Conservation (phyloP, 1,140 invertebrate genomes). For the Halyomorpha halys region DNA sequence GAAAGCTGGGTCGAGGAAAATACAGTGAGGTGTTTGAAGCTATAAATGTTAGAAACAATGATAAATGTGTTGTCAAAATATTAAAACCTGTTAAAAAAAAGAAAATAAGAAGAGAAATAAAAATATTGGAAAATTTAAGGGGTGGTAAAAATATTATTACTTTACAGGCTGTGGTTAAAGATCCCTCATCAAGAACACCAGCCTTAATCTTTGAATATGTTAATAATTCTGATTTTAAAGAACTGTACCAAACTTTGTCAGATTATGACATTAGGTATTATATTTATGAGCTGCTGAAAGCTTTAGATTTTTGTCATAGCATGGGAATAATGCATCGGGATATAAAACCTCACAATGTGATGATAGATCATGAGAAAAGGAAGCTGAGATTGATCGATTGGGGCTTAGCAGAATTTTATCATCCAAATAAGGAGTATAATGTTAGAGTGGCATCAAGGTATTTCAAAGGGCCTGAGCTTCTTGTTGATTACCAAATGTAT, state of each 20-base stretch:
- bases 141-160: slow-evolving; percentile 99
- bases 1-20: slow-evolving; percentile 97
- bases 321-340: slow-evolving; percentile 99
- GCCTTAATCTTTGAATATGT: slow-evolving; percentile 99
- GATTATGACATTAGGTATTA: slow-evolving; percentile 99
- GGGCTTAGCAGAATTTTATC: slow-evolving; percentile 99
- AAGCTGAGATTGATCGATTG: slow-evolving; percentile 98
- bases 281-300: slow-evolving; percentile 84
- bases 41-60: slow-evolving; percentile 96
- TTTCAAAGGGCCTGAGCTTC: slow-evolving; percentile 94
- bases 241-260: slow-evolving; percentile 97
- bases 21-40: slow-evolving; percentile 99
- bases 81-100: slow-evolving; percentile 99
- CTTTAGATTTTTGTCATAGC: slow-evolving; percentile 98
- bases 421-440: slow-evolving; percentile 99
- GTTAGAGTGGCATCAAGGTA: slow-evolving; percentile 96
- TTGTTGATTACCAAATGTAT: slow-evolving; percentile 98
- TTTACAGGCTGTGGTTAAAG: slow-evolving; percentile 96
- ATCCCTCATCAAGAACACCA: slow-evolving; percentile 96
- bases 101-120: slow-evolving; percentile 99
- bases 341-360: slow-evolving; percentile 99
- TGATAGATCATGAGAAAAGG: slow-evolving; percentile 98
- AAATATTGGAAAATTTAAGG: slow-evolving; percentile 98
- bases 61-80: slow-evolving; percentile 99
- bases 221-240: slow-evolving; percentile 99